Conservation (phyloP, 2,888 invertebrate species). For the Bugula neritina region DNA sequence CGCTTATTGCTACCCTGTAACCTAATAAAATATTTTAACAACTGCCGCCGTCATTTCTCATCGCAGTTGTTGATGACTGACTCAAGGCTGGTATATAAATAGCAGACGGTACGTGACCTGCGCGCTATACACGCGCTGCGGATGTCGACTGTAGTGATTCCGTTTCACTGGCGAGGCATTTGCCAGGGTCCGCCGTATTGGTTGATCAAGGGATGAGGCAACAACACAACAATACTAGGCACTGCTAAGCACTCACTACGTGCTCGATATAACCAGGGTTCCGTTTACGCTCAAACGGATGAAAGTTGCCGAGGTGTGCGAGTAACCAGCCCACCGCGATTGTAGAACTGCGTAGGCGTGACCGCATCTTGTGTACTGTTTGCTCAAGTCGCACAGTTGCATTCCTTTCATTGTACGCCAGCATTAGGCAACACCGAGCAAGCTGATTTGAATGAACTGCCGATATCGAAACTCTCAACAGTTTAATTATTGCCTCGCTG, state of each 20-base stretch:
- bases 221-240: conserved; percentile 25
- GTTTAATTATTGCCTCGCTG: no score
- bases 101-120: no score
- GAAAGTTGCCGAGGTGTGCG: neutral
- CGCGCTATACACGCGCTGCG: no score
- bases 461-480: no score
- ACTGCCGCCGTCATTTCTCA: no score
- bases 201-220: neutral
- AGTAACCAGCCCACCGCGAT: neutral
- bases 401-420: conserved; percentile 24
- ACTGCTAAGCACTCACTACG: neutral
- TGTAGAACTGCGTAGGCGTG: conserved; percentile 15
- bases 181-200: neutral
- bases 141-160: neutral
- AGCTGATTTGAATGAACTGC: neutral
- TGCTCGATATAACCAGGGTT: neutral
- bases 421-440: conserved; percentile 3
- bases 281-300: neutral
- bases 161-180: neutral
- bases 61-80: no score
- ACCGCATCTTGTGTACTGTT: conserved; percentile 7
- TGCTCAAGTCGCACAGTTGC: neutral
- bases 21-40: no score
- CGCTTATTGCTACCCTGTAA: no score
- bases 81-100: no score